Percentiles rank a stretch among this genome's conserved stretches.
phyloP scores from a whole-genome alignment of 2,797 vertebrate genomes.

The Clangula hyemalis region DNA sequence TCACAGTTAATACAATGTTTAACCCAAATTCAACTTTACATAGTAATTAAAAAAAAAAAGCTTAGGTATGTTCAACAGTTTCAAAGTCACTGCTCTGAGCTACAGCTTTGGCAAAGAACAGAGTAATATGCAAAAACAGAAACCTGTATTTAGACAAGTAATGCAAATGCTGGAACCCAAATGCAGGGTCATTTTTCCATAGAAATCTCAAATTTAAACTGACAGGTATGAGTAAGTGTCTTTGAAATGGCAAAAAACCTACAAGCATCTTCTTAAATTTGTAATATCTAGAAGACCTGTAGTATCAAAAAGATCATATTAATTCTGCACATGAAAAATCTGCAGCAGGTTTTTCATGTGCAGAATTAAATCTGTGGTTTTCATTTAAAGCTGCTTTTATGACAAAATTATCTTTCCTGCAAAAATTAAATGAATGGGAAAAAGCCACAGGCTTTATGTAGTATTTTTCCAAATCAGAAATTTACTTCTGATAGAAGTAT shows the following conservation, averaged over 20 bases:
- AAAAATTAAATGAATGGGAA: not conserved
- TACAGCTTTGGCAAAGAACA: not conserved
- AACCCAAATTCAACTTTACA: not conserved
- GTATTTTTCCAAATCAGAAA: not conserved
- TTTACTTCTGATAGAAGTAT: not conserved
- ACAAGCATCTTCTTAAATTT: slow-evolving; percentile 6
- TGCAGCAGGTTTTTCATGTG: slow-evolving; percentile 2
- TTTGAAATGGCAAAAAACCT: slow-evolving; percentile 4
- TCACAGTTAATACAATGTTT: not conserved
- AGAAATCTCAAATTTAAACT: slow-evolving; percentile 17
- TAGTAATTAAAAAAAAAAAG: not conserved
- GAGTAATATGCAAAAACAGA: not conserved
- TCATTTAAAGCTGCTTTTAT: not conserved
- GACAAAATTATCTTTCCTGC: not conserved
- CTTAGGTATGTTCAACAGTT: not conserved
- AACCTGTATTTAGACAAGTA: slow-evolving; percentile 17
- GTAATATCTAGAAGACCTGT: not conserved
- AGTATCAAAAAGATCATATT: slow-evolving; percentile 4
- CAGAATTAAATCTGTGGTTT: slow-evolving; percentile 20
- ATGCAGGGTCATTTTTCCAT: slow-evolving; percentile 4
- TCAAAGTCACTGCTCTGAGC: not conserved
- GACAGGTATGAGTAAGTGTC: slow-evolving; percentile 40
- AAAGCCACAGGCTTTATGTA: not conserved
- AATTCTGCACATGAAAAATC: not conserved
- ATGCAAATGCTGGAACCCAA: slow-evolving; percentile 20